Evolutionary conservation across 2,797 vertebrate species (phyloP).

Genomic region (Pangasius sanitwongsei): DNA sequence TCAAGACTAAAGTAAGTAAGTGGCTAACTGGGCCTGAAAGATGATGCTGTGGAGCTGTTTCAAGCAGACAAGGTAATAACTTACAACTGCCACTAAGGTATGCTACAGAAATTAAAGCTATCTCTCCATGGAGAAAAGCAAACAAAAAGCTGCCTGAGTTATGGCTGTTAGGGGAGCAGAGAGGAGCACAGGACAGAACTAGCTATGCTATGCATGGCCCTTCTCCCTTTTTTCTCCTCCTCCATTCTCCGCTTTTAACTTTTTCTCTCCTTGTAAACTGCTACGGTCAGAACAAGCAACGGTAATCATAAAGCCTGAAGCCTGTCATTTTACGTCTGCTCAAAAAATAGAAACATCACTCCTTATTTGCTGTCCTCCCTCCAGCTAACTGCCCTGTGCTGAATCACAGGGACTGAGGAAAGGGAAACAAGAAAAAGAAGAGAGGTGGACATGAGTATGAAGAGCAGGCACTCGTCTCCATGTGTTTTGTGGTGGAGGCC

Average conservation of each 20-base stretch:
- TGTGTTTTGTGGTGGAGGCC: slow-evolving; percentile 53
- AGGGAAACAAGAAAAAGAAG: not conserved
- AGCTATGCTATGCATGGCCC: not conserved
- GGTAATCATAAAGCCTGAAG: slow-evolving; percentile 65
- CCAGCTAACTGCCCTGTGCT: slow-evolving; percentile 31
- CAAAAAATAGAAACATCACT: slow-evolving; percentile 65
- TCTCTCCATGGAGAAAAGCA: slow-evolving; percentile 51
- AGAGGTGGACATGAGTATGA: slow-evolving; percentile 21
- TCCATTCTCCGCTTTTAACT: not conserved
- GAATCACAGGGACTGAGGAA: slow-evolving; percentile 40
- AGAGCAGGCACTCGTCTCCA: slow-evolving; percentile 43
- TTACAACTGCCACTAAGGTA: slow-evolving; percentile 49
- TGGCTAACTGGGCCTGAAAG: slow-evolving; percentile 29
- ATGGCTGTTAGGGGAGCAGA: slow-evolving; percentile 51
- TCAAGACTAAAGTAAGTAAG: not conserved
- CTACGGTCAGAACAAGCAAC: slow-evolving; percentile 22
- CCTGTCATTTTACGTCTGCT: slow-evolving; percentile 64
- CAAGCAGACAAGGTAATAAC: slow-evolving; percentile 37
- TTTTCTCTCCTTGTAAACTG: slow-evolving; percentile 26
- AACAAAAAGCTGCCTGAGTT: slow-evolving; percentile 63
- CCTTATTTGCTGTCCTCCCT: not conserved
- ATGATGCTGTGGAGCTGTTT: not conserved
- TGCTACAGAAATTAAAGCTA: slow-evolving; percentile 48
- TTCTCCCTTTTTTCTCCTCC: not conserved
- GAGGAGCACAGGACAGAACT: slow-evolving; percentile 6